Conservation (phyloP, 2,888 invertebrate species). For the Lottia scabra region DNA sequence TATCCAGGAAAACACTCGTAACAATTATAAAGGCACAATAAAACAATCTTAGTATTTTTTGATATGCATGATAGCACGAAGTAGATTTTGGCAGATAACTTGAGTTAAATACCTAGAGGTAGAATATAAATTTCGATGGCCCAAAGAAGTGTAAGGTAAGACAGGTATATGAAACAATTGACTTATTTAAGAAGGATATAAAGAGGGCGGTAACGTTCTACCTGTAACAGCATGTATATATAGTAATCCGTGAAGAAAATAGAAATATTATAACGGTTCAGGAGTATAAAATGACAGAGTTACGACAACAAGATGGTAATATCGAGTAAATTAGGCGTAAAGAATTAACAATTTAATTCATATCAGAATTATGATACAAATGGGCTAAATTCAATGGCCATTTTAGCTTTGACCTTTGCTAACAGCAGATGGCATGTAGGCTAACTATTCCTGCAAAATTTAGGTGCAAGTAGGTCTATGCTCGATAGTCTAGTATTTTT, state of each 20-base stretch:
- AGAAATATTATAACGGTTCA: background rate
- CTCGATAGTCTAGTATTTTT: no score
- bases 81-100: slow-evolving; percentile 2
- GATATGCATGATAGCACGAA: slow-evolving; percentile 3
- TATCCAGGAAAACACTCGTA: no score
- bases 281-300: background rate
- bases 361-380: no score
- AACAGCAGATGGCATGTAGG: no score
- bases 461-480: no score
- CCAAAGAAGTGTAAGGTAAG: background rate
- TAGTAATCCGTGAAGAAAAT: background rate
- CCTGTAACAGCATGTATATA: background rate
- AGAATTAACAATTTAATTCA: no score
- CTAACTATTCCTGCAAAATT: no score
- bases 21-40: no score
- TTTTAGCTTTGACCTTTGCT: no score
- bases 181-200: background rate
- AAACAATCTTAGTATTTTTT: background rate
- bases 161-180: background rate
- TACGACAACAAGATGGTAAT: no score
- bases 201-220: background rate
- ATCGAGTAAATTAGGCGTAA: no score
- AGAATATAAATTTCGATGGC: background rate
- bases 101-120: background rate
- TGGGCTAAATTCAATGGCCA: no score